Evolutionary conservation across 2,888 invertebrate species (phyloP).

Genomic region (Sarcophaga variegata): DNA sequence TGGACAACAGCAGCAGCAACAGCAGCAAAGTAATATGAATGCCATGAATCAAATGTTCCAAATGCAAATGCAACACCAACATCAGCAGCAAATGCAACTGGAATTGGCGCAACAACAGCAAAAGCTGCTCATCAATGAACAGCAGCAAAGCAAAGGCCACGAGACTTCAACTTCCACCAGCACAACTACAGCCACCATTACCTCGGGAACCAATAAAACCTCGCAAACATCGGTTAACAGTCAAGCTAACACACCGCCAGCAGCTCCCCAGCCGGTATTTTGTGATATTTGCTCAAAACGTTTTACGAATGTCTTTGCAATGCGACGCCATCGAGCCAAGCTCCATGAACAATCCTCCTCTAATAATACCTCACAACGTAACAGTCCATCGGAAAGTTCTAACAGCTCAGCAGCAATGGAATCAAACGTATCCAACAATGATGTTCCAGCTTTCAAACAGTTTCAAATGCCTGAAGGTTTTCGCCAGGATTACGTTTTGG

Average conservation of each 20-base stretch:
- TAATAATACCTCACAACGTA: conserved; percentile 67
- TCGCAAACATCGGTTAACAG: conserved; percentile 48
- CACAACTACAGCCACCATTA: conserved; percentile 63
- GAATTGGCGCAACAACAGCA: conserved; percentile 78
- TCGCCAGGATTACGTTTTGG: conserved; percentile 81
- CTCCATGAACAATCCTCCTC: conserved; percentile 83
- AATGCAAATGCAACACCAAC: conserved; percentile 76
- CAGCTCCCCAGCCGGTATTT: conserved; percentile 80
- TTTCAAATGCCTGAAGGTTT: conserved; percentile 82
- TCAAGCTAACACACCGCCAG: conserved; percentile 71
- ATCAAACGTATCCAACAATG: conserved; percentile 15
- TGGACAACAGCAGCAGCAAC: conserved; percentile 69
- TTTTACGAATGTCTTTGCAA: conserved; percentile 88
- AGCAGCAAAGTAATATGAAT: conserved; percentile 67
- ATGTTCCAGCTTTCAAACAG: conserved; percentile 66
- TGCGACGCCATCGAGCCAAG: conserved; percentile 87
- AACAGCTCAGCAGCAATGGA: conserved; percentile 35
- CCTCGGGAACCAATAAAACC: conserved; percentile 26
- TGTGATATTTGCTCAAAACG: conserved; percentile 89
- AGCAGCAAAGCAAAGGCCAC: conserved; percentile 67
- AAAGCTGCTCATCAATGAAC: conserved; percentile 67
- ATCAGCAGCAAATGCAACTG: conserved; percentile 73
- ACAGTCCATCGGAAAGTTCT: conserved; percentile 67
- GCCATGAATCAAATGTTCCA: conserved; percentile 76
- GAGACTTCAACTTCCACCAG: conserved; percentile 69